Percentiles rank a stretch among this genome's conserved stretches.
Evolutionary conservation across 2,888 invertebrate genomes (phyloP).

Genomic region (Trimorus sp.): DNA sequence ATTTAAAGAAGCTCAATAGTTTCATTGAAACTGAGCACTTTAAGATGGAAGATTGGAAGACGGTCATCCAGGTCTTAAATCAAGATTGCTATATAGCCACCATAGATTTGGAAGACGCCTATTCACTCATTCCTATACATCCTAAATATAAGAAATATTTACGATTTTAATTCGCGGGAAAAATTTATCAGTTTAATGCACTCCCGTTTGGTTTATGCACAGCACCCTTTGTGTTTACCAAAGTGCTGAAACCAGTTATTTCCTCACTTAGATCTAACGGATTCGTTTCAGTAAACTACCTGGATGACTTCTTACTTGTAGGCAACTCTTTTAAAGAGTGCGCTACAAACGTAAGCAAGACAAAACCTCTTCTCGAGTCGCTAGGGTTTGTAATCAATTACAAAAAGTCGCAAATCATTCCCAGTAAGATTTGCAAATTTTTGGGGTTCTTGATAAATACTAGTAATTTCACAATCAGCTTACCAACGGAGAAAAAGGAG

Average conservation of each 20-base stretch:
- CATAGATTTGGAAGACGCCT: background rate
- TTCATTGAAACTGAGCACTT: background rate
- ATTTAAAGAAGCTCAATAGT: conserved; percentile 8
- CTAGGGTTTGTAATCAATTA: background rate
- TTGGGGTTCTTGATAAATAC: background rate
- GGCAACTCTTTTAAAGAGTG: background rate
- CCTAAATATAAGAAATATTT: background rate
- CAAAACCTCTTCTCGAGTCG: background rate
- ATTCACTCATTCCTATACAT: background rate
- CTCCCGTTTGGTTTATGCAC: no score
- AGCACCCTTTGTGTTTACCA: no score
- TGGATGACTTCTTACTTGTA: background rate
- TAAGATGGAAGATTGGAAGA: conserved; percentile 16
- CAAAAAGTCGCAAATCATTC: background rate
- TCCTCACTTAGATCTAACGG: no score
- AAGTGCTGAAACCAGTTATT: no score
- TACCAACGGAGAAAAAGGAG: background rate
- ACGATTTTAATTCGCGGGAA: background rate
- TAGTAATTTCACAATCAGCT: background rate
- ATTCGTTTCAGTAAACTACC: background rate
- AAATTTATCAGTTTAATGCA: background rate
- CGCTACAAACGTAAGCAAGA: background rate
- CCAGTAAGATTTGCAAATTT: background rate
- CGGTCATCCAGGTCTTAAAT: background rate
- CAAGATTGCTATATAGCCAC: background rate